These are phyloP conservation scores for Tapirus indicus DNA, from an alignment of 2,797 vertebrate species.

Conservation along the genomic window DNA sequence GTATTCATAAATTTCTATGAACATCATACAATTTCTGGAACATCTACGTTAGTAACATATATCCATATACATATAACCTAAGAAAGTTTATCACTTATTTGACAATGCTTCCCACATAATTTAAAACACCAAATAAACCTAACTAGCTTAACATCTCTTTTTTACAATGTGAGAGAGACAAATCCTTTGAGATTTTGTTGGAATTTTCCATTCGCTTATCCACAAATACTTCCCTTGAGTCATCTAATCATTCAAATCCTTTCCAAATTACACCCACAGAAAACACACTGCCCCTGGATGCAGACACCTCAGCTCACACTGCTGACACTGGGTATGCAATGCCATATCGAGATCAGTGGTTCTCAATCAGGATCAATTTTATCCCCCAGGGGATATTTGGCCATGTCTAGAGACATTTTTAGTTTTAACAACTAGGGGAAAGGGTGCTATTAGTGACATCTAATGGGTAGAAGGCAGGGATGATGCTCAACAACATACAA, in stretches of 20 bases:
- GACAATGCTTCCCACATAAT: background rate
- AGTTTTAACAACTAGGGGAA: background rate
- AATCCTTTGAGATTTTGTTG: too few species aligned
- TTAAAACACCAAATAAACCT: background rate
- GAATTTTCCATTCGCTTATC: too few species aligned
- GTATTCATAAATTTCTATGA: too few species aligned
- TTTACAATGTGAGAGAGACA: background rate
- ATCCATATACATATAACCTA: background rate
- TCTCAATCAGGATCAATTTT: too few species aligned
- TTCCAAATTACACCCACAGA: background rate
- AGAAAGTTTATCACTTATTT: background rate
- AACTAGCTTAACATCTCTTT: background rate
- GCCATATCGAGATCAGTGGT: background rate
- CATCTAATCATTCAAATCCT: background rate
- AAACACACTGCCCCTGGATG: background rate
- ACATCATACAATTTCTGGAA: background rate
- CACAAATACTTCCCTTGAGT: background rate
- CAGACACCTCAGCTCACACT: too few species aligned
- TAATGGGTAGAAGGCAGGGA: background rate
- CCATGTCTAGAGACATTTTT: background rate
- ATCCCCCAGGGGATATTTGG: background rate
- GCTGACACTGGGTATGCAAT: background rate
- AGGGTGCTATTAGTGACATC: accelerated
- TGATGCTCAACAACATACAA: background rate
- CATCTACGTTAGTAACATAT: background rate